Evolutionary conservation across 2,888 invertebrate species (phyloP), one percentile per base, ranked within the genome.

Genomic region (Lepas anatifera): DNA sequence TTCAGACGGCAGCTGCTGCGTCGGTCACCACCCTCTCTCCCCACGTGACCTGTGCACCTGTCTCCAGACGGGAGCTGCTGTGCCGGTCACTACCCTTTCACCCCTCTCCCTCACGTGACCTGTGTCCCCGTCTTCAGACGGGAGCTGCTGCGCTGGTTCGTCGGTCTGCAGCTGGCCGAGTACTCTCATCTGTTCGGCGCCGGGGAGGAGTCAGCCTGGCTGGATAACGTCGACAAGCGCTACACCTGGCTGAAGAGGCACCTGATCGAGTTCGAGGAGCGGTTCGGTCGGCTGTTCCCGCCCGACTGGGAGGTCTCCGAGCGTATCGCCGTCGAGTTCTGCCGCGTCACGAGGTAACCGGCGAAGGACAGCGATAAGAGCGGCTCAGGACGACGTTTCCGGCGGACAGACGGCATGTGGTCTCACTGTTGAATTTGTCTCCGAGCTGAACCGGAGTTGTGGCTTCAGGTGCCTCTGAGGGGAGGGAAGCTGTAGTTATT

Each of bases 161-260:
- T 95, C 10, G 83, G 84, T 64, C 83, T 87, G 67, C 95, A 96
- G 78, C 81, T 95, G 48, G 87, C 92, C 80, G 99, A 99, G 79
- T 99, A 99, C 80, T 84, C 86, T 69, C 94, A 96, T 76, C 83
- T 99, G 70, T 99, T 97, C 82, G 90, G 94, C 69, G 89, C 93
- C 76, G 93, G 92, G 77, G 96, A 99, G 80, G 97, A 98, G 79
- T 89, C 88, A 67, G 95, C 97, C 1, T 99, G 99, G 98, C 80
- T 99, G 72, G 91, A 96, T 77, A 94, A 94, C 77, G 89, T 99
- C 69, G 95, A 96, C 78, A 89, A 90, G 71, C 85, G 95, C 68
- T 94, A 91, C 81, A 90, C 92, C 7, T 99, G 99, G 99, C 88
- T 99, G 67, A 97, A 99, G 79, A 85, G 90, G 22, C 93, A 95